Evolutionary conservation across 2,113 vertebrate species (phyloP), one percentile per base, ranked within the genome.

Genomic region (Symphodus melops): DNA sequence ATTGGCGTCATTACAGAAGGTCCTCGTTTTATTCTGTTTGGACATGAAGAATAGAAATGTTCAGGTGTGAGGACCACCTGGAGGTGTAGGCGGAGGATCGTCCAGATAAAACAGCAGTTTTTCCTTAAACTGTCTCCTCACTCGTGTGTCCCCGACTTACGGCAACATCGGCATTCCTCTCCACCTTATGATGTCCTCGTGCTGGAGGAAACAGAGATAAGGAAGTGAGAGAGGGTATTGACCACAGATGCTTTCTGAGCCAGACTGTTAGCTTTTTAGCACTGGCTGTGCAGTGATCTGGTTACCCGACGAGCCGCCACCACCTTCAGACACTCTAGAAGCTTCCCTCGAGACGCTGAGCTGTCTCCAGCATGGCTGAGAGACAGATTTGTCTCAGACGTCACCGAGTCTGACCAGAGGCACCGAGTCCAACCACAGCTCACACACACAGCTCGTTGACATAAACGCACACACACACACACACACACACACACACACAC

Each of bases 181-280:
- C 28, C 28, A 33, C 28, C 28, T 33, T 33, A 33, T 79, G 75
- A 75, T 64, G 63, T 57, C 63, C 64, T 77, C 73, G 74, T 84
- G 81, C 82, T 79, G 85, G 83, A 94, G 91, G 62, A 88, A 90
- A 82, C 72, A 81, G 86, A 91, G 93, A 95, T 95, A 94, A 95
- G 94, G 89, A 91, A 93, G 87, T 84, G 81, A 89, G 61, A 82
- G 77, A 85, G 79, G 92, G 91, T 91, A 87, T 81, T 86, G 91
- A 95, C 93, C 91, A 94, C 92, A 94, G 92, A 90, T 77, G 94
- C 93, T 92, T 89, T 84, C 86, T 89, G 87, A 92, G 87, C 94
- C 91, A 95, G 93, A 92, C 90, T 92, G 88, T 84, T 1, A 51
- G 82, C 92, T 94, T 95, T 96, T 95, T 94, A 95, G 90, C 86